Conservation (phyloP, 2,888 invertebrate genomes). For the Ephialtes manifestator region DNA sequence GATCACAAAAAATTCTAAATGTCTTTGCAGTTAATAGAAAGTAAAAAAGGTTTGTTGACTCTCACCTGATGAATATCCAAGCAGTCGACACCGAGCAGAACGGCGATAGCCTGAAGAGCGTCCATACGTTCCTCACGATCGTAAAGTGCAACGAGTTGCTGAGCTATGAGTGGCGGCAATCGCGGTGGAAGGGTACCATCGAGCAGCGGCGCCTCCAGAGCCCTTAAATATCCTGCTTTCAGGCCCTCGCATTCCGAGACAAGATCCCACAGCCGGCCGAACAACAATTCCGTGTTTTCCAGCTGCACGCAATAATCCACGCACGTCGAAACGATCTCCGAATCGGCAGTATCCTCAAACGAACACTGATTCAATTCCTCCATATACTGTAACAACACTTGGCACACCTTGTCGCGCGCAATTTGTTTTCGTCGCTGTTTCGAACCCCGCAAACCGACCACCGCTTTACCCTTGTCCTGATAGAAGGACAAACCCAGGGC, state of each 20-base stretch:
- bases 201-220: constrained; percentile 89
- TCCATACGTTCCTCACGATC: constrained; percentile 89
- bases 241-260: constrained; percentile 88
- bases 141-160: constrained; percentile 90
- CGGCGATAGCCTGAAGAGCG: constrained; percentile 90
- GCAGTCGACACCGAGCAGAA: constrained; percentile 88
- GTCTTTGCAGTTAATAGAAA: background rate
- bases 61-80: constrained; percentile 89
- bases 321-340: constrained; percentile 82
- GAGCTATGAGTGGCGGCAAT: constrained; percentile 88
- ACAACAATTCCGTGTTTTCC: constrained; percentile 86
- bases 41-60: background rate
- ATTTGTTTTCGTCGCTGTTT: constrained; percentile 86
- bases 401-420: constrained; percentile 85
- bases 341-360: constrained; percentile 76
- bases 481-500: constrained; percentile 88
- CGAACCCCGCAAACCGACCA: constrained; percentile 87
- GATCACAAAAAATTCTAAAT: too few relatives aligned
- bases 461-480: constrained; percentile 89
- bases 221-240: constrained; percentile 89
- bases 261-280: constrained; percentile 87
- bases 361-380: constrained; percentile 81
- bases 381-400: constrained; percentile 84
- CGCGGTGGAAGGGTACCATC: constrained; percentile 87
- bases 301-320: constrained; percentile 84